Evolutionary conservation across 2,113 vertebrate genomes (phyloP).

Genomic region (Taxidea taxus): DNA sequence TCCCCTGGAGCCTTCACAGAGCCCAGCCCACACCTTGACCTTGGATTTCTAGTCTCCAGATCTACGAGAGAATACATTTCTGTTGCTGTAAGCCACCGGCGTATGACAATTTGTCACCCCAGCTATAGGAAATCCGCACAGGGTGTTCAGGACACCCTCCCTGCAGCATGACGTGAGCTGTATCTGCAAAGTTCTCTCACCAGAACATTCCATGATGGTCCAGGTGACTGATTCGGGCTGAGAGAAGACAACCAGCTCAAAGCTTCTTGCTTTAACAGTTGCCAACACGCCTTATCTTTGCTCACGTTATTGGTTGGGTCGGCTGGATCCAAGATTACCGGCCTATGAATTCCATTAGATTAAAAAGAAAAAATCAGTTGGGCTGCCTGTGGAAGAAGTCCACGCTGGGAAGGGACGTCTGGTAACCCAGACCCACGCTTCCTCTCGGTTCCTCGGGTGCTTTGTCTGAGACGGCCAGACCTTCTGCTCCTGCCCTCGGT

Average conservation of each 20-base stretch:
- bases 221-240: fast-evolving
- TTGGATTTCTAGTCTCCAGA: not conserved
- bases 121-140: not conserved
- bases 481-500: not conserved
- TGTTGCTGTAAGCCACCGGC: not conserved
- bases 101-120: not conserved
- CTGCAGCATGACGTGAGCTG: fast-evolving
- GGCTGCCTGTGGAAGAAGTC: not conserved
- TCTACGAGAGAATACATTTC: no score
- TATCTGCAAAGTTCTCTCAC: not conserved
- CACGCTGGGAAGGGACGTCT: not conserved
- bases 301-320: constrained; percentile 37
- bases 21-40: not conserved
- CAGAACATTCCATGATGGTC: constrained; percentile 39
- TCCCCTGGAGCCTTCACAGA: not conserved
- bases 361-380: not conserved
- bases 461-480: not conserved
- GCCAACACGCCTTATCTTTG: fast-evolving
- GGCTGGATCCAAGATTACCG: constrained; percentile 53
- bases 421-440: not conserved
- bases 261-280: not conserved
- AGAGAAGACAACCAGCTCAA: fast-evolving
- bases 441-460: not conserved
- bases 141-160: fast-evolving
- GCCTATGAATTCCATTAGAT: not conserved